Evolutionary conservation across 2,797 vertebrate genomes (phyloP), one percentile per base, ranked within the genome.

Genomic region (Falco concolor): DNA sequence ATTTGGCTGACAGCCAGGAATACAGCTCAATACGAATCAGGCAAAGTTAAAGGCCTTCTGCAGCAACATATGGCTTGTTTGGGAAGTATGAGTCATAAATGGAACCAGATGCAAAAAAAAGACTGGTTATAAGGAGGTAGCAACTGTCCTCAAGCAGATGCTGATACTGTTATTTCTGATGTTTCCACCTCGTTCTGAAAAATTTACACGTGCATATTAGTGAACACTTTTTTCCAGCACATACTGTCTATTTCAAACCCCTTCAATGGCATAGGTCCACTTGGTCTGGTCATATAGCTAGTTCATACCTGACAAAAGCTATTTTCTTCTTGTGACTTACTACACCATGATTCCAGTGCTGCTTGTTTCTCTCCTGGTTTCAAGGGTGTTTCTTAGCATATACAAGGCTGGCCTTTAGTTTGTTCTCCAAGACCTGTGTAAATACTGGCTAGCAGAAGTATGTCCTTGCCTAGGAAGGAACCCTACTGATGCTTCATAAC

Each of bases 21-120:
- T 95, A 90, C 83, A 83, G 87, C 97, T 97, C 96, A 95, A 91
- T 97, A 86, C 36, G 14, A 97, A 97, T 91, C 89, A 92, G 90
- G 92, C 88, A 95, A 93, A 97, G 94, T 90, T 97, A 95, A 97
- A 95, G 96, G 89, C 92, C 91, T 97, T 97, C 92, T 98, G 90
- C 81, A 96, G 93, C 90, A 97, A 95, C 97, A 98, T 97, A 97
- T 96, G 95, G 90, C 93, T 98, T 96, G 77, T 95, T 94, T 97
- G 94, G 97, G 97, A 98, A 97, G 90, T 95, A 95, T 97, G 98
- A 98, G 83, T 98, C 97, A 98, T 98, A 98, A 98, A 91, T 91
- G 82, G 93, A 96, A 97, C 94, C 98, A 98, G 97, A 98, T 98
- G 98, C 94, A 97, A 96, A 89, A 86, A 84, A 72, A 78, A 78